Evolutionary conservation across 2,113 vertebrate species (phyloP).

Genomic region (Myotis yumanensis): DNA sequence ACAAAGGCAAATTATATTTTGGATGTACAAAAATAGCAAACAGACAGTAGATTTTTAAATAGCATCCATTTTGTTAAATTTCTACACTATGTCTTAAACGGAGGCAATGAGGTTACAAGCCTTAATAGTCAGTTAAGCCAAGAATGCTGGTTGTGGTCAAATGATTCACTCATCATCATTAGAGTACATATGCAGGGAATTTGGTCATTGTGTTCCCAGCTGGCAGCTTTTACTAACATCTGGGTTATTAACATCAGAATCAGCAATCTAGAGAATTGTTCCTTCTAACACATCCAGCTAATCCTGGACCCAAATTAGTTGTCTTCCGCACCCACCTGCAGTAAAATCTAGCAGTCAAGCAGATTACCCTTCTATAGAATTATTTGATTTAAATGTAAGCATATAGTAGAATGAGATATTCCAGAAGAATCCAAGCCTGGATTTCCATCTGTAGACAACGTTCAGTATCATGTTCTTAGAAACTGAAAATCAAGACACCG

Average conservation of each 20-base stretch:
- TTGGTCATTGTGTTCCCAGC: slow-evolving; percentile 84
- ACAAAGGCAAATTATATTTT: slow-evolving; percentile 53
- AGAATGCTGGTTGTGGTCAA: slow-evolving; percentile 80
- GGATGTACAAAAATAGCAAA: slow-evolving; percentile 21
- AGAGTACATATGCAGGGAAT: slow-evolving; percentile 80
- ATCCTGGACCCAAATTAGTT: slow-evolving; percentile 80
- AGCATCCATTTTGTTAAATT: slow-evolving; percentile 49
- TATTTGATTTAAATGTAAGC: slow-evolving; percentile 35
- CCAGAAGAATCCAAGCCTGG: not conserved
- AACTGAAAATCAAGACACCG: slow-evolving; percentile 45
- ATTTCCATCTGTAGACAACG: slow-evolving; percentile 18
- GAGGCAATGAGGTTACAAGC: slow-evolving; percentile 72
- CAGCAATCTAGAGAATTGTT: slow-evolving; percentile 86
- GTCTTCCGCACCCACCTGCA: slow-evolving; percentile 82
- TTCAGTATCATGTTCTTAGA: slow-evolving; percentile 5
- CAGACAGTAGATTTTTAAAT: slow-evolving; percentile 34
- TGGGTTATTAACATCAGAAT: slow-evolving; percentile 87
- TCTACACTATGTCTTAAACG: slow-evolving; percentile 45
- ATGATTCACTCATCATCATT: slow-evolving; percentile 82
- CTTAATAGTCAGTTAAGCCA: slow-evolving; percentile 70
- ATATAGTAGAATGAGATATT: slow-evolving; percentile 46
- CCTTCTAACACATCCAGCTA: slow-evolving; percentile 81
- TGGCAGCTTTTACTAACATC: slow-evolving; percentile 86
- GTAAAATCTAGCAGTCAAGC: slow-evolving; percentile 71
- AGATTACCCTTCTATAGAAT: slow-evolving; percentile 49